phyloP scores from a whole-genome alignment of 1,140 invertebrate genomes.

The Sitodiplosis mosellana region DNA sequence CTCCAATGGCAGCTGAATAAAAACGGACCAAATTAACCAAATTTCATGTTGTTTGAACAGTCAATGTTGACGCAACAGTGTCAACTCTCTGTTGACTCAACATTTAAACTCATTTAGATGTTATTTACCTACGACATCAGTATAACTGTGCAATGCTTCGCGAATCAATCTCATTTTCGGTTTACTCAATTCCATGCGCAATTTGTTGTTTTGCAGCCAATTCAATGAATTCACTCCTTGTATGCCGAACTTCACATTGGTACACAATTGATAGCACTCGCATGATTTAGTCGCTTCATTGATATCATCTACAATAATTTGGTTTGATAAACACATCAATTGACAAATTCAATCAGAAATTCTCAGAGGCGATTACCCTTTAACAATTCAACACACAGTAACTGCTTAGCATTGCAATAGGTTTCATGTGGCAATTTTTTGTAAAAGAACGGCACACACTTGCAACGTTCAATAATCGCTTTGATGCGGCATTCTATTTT shows the following conservation, averaged over 20 bases:
- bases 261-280: neutral
- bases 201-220: neutral
- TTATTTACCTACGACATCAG: neutral
- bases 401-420: neutral
- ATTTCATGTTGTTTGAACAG: too few species aligned
- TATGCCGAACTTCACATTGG: neutral
- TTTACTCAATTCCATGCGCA: neutral
- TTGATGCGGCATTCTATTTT: slow-evolving; percentile 2
- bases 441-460: slow-evolving; percentile 5
- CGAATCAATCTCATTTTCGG: neutral
- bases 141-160: neutral
- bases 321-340: too few species aligned
- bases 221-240: neutral
- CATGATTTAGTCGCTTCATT: neutral
- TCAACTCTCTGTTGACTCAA: too few species aligned
- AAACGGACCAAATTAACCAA: neutral
- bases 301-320: neutral
- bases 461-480: neutral
- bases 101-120: too few species aligned
- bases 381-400: neutral
- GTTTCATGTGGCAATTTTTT: neutral
- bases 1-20: neutral
- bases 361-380: too few species aligned
- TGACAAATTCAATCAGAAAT: too few species aligned
- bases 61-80: too few species aligned